Base-by-base conservation (phyloP, 1,140 invertebrate genomes). In the Monomorium pharaonis region DNA sequence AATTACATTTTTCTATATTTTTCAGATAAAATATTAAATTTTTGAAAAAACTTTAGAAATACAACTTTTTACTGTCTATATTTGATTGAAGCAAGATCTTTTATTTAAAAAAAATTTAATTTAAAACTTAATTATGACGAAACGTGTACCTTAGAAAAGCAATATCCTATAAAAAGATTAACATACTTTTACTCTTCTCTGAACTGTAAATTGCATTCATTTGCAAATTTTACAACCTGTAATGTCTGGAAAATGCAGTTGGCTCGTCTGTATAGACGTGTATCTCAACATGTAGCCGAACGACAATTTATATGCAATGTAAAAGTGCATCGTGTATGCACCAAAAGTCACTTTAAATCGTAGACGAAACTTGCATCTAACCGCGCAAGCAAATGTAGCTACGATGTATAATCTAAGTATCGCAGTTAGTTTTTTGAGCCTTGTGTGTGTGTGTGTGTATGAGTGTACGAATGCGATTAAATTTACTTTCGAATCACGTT, bases 311-410 rank as follows among this genome's bases (percentile, higher is more conserved):
- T 47, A 75, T 49, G 33, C 27, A 37, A 75, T 47, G 47, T 47
- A 87, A 86, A 72, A 47, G 9, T 69, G 44, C 69, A 85, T 80
- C 67, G 16, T 30, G 18, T 67, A 81, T 58, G 51, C 67, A 80
- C 75, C 58, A 62, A 80, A 88, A 88, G 33, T 85, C 75, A 80
- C 84, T 85, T 87, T 85, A 58, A 78, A 80, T 77, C 37, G 18
- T 21, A 78, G 47, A 80, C 56, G 60, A 85, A 80, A 74, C 77
- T 85, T 30, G 56, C 14, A 37, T 63, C n/a, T 56, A 58, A 9
- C 24, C 16, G 21, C 21, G 37, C 54, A 86, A 51, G 70, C 74
- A 67, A 51, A 63, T 80, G 67, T 33, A 80, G 47, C 49, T 69
- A 44, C 27, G 63, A 85, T 72, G 62, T 44, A 77, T 77, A 62